Conservation (phyloP, 2,888 invertebrate genomes). For the Meiosimyza decipiens region DNA sequence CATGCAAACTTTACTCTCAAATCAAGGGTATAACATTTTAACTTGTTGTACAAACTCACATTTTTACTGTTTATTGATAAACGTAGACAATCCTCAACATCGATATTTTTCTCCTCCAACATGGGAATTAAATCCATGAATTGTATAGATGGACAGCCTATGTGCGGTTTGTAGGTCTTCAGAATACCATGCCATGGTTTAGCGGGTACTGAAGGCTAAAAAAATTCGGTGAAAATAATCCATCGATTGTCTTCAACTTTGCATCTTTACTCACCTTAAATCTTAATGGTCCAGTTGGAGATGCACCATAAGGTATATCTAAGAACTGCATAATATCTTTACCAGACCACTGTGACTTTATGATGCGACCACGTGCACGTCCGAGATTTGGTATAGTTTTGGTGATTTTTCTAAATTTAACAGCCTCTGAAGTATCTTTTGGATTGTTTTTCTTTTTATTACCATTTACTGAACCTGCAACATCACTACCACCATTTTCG, state of each 20-base stretch:
- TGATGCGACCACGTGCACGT: conserved; percentile 54
- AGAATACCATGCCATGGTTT: conserved; percentile 57
- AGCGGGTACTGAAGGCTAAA: conserved; percentile 55
- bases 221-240: background rate
- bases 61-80: conserved; percentile 60
- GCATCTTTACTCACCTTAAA: conserved; percentile 53
- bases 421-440: conserved; percentile 20
- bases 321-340: conserved; percentile 58
- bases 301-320: conserved; percentile 62
- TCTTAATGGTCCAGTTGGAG: conserved; percentile 51
- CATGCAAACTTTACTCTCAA: background rate
- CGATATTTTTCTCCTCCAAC: conserved; percentile 48
- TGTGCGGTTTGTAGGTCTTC: conserved; percentile 52
- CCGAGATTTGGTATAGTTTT: conserved; percentile 55
- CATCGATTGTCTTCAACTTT: too few relatives aligned
- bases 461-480: background rate
- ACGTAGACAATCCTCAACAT: conserved; percentile 62
- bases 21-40: background rate
- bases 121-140: conserved; percentile 48
- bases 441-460: conserved; percentile 18
- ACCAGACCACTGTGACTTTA: conserved; percentile 57
- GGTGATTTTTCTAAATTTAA: conserved; percentile 39
- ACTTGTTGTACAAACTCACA: conserved; percentile 47
- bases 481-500: background rate
- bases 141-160: conserved; percentile 61